Evolutionary conservation across 2,888 invertebrate genomes (phyloP).

Genomic region (Andrena flavipes): DNA sequence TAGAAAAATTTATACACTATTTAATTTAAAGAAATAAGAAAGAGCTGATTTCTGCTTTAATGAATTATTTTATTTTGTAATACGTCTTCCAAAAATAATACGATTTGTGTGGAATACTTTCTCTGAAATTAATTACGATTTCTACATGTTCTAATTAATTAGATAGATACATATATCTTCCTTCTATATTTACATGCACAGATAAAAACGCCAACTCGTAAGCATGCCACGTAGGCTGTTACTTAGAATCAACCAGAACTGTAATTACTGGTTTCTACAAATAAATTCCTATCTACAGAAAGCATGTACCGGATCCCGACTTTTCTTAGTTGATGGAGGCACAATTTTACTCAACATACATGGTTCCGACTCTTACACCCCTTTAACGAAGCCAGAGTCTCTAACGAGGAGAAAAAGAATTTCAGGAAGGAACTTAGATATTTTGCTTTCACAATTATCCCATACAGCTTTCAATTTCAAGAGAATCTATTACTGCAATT

Average conservation of each 20-base stretch:
- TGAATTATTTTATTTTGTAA: too few species aligned
- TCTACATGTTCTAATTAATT: too few species aligned
- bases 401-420: background rate
- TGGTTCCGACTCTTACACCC: background rate
- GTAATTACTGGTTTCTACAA: background rate
- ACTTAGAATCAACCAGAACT: background rate
- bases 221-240: background rate
- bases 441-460: slow-evolving; percentile 1
- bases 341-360: background rate
- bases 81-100: too few species aligned
- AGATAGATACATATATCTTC: too few species aligned
- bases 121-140: too few species aligned
- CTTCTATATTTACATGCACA: background rate
- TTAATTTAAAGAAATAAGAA: too few species aligned
- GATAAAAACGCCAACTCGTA: background rate
- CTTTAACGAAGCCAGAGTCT: slow-evolving; percentile 7
- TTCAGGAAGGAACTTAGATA: slow-evolving; percentile 11
- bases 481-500: background rate
- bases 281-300: slow-evolving; percentile 1
- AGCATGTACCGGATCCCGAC: background rate
- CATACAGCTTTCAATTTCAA: background rate
- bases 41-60: too few species aligned
- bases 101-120: too few species aligned
- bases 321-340: background rate
- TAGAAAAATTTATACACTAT: too few species aligned